Evolutionary conservation across 2,113 vertebrate genomes (phyloP).

Genomic region (Cryptotis parvus): DNA sequence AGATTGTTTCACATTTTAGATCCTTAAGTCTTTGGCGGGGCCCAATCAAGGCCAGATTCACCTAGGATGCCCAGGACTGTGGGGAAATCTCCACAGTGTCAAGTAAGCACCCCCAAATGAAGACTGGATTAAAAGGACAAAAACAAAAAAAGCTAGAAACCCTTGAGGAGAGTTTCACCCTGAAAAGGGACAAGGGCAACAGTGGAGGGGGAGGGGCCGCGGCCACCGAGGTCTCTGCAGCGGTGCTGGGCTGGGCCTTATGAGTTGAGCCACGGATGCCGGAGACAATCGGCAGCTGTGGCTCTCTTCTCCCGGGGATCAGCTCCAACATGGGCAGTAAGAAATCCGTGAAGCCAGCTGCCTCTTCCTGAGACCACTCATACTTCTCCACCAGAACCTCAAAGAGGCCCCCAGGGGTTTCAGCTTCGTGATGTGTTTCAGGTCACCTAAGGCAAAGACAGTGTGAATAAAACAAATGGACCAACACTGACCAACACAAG

Average conservation of each 20-base stretch:
- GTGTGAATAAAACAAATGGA: slow-evolving; percentile 24
- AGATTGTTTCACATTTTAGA: slow-evolving; percentile 71
- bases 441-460: slow-evolving; percentile 90
- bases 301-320: slow-evolving; percentile 95
- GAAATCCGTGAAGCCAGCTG: slow-evolving; percentile 95
- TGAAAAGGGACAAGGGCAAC: slow-evolving; percentile 76
- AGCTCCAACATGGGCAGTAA: slow-evolving; percentile 98
- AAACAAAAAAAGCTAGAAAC: slow-evolving; percentile 79
- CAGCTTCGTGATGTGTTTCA: slow-evolving; percentile 98
- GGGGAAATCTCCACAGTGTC: slow-evolving; percentile 80
- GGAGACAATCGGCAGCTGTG: slow-evolving; percentile 95
- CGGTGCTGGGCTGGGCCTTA: slow-evolving; percentile 84
- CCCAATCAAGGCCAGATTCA: slow-evolving; percentile 83
- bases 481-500: background rate
- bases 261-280: slow-evolving; percentile 94
- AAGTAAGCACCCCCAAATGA: slow-evolving; percentile 87
- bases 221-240: slow-evolving; percentile 78
- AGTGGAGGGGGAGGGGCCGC: background rate
- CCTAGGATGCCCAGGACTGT: slow-evolving; percentile 80
- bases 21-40: slow-evolving; percentile 86
- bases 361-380: slow-evolving; percentile 96
- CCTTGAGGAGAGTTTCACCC: slow-evolving; percentile 86
- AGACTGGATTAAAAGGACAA: slow-evolving; percentile 75
- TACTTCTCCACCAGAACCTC: slow-evolving; percentile 98
- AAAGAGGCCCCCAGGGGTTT: slow-evolving; percentile 97